These are phyloP conservation scores for Boloria selene DNA, from an alignment of 2,888 invertebrate genomes.

Conservation along the genomic window DNA sequence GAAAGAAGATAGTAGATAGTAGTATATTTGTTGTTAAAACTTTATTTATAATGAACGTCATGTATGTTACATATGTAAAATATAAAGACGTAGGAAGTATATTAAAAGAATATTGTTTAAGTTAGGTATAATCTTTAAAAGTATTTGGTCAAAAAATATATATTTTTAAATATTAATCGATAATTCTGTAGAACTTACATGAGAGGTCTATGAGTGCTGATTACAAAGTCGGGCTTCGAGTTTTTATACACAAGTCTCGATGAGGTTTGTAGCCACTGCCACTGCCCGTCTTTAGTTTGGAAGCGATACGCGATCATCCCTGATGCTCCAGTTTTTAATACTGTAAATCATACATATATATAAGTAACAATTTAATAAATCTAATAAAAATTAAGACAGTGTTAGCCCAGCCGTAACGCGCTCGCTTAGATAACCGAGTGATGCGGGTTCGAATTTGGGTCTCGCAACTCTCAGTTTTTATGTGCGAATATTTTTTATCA, in stretches of 20 bases:
- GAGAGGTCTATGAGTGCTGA: conserved; percentile 98
- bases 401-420: too few species aligned
- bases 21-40: not conserved
- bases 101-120: too few species aligned
- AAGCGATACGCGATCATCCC: conserved; percentile 99
- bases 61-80: not conserved
- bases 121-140: not conserved
- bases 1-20: too few species aligned
- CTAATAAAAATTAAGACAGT: too few species aligned
- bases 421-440: too few species aligned
- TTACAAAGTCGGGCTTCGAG: conserved; percentile 99
- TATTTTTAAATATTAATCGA: not conserved
- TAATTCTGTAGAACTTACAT: conserved; percentile 86
- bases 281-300: conserved; percentile 95
- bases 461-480: too few species aligned
- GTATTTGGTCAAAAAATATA: not conserved
- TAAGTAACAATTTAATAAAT: too few species aligned
- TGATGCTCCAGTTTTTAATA: conserved; percentile 98
- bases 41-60: not conserved
- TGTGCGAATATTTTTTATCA: too few species aligned
- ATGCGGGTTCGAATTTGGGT: too few species aligned
- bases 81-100: not conserved
- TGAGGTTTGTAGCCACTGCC: conserved; percentile 98
- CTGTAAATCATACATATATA: too few species aligned
- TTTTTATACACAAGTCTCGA: conserved; percentile 99